Evolutionary conservation across 2,888 invertebrate species (phyloP).

Genomic region (Anorthoa munda): DNA sequence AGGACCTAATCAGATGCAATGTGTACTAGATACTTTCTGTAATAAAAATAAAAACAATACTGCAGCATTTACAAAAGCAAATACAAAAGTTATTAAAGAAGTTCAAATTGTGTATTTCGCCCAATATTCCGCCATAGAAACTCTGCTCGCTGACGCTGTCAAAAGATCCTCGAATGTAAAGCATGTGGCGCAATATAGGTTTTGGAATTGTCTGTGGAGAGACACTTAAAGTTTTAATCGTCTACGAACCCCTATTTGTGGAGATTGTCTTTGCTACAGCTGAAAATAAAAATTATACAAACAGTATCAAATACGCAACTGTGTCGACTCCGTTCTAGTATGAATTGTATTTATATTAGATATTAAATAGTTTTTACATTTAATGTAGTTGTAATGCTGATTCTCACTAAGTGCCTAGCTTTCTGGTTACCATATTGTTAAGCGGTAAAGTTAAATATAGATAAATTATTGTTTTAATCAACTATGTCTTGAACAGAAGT

Average conservation of each 20-base stretch:
- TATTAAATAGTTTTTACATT: conserved; percentile 36
- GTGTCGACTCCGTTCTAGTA: conserved; percentile 18
- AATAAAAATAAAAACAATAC: not conserved
- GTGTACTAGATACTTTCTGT: conserved; percentile 22
- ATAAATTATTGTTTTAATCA: conserved; percentile 24
- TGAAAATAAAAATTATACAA: not conserved
- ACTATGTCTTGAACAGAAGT: conserved; percentile 9
- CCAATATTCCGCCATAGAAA: not conserved
- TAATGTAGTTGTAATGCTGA: conserved; percentile 60
- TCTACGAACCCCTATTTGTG: not conserved
- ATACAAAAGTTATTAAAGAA: not conserved
- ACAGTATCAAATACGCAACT: conserved; percentile 29
- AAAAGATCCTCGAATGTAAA: not conserved
- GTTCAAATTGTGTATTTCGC: not conserved
- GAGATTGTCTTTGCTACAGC: not conserved
- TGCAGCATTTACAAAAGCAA: not conserved
- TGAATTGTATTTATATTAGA: conserved; percentile 45
- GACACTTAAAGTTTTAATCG: not conserved
- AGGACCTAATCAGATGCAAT: not conserved
- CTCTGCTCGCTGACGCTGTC: not conserved
- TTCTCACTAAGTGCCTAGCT: conserved; percentile 82
- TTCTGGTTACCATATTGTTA: conserved; percentile 66
- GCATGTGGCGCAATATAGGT: not conserved
- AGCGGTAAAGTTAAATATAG: conserved; percentile 28
- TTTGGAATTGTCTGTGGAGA: not conserved